Percentiles rank a stretch among this genome's conserved stretches.
phyloP scores from a whole-genome alignment of 2,113 vertebrate genomes.

The Xenopus laevis region DNA sequence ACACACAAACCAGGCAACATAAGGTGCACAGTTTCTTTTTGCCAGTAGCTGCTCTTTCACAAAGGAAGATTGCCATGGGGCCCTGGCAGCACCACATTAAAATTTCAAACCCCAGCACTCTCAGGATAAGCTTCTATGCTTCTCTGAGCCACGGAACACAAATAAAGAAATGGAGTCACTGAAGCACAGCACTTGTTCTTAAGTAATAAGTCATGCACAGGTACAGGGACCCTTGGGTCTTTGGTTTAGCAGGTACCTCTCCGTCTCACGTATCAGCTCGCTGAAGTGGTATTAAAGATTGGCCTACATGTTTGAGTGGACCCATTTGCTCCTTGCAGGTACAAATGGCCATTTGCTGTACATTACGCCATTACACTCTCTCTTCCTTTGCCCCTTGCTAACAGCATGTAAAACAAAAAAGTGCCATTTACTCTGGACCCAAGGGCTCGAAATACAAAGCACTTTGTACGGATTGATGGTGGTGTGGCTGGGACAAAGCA shows the following conservation, averaged over 20 bases:
- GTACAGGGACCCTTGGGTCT: slow-evolving; percentile 72
- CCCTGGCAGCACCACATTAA: slow-evolving; percentile 53
- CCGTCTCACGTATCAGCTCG: slow-evolving; percentile 65
- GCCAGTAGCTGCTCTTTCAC: slow-evolving; percentile 50
- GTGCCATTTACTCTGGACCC: slow-evolving; percentile 64
- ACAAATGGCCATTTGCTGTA: slow-evolving; percentile 94
- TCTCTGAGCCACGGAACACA: slow-evolving; percentile 58
- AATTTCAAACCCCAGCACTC: slow-evolving; percentile 57
- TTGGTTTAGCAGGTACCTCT: slow-evolving; percentile 78
- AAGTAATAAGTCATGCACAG: slow-evolving; percentile 88
- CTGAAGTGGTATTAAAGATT: slow-evolving; percentile 84
- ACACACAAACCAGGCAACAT: not conserved
- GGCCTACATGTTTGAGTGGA: slow-evolving; percentile 57
- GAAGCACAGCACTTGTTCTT: slow-evolving; percentile 69
- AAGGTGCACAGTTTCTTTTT: not conserved
- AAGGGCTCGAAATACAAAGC: slow-evolving; percentile 65
- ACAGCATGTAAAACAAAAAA: slow-evolving; percentile 82
- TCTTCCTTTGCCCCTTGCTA: slow-evolving; percentile 67
- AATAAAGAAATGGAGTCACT: slow-evolving; percentile 67
- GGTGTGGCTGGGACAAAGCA: slow-evolving; percentile 64
- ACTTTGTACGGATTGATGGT: slow-evolving; percentile 69
- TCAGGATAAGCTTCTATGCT: slow-evolving; percentile 48
- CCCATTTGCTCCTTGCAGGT: slow-evolving; percentile 72
- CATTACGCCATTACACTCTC: slow-evolving; percentile 74
- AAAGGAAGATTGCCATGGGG: slow-evolving; percentile 56